Evolutionary conservation across 53 echinoderm and acorn worm genomes (phyloP).

Genomic region (Mesocentrotus franciscanus): DNA sequence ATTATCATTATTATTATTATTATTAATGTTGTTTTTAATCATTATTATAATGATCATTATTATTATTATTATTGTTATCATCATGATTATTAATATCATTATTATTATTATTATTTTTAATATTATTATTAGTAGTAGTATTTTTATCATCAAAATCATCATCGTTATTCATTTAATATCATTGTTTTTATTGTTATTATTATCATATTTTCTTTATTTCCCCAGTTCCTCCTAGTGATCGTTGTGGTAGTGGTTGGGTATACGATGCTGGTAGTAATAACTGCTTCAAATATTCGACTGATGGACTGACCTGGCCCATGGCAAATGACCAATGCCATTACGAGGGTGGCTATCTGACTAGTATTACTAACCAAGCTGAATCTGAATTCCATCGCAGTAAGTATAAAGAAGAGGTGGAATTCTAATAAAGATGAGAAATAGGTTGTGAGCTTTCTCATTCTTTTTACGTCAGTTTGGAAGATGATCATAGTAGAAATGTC

Average conservation of each 20-base stretch:
- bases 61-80: background rate
- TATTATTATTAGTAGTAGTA: background rate
- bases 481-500: too few species aligned
- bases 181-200: background rate
- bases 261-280: constrained; percentile 55
- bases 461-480: too few species aligned
- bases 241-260: constrained; percentile 61
- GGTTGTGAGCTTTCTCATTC: too few species aligned
- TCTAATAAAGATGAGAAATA: too few species aligned
- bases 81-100: background rate
- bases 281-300: constrained; percentile 50
- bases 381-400: constrained; percentile 64
- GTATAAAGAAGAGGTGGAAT: background rate
- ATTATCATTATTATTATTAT: too few species aligned
- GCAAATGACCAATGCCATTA: constrained; percentile 72
- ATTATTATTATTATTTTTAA: background rate
- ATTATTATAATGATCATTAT: background rate
- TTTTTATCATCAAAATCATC: too few species aligned
- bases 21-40: too few species aligned
- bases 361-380: constrained; percentile 74
- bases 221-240: constrained; percentile 56
- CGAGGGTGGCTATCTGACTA: constrained; percentile 78
- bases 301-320: constrained; percentile 55
- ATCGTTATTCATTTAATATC: too few species aligned
- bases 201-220: background rate